Base-by-base conservation (phyloP, 2,113 vertebrate genomes). In the Dicaeum eximium region DNA sequence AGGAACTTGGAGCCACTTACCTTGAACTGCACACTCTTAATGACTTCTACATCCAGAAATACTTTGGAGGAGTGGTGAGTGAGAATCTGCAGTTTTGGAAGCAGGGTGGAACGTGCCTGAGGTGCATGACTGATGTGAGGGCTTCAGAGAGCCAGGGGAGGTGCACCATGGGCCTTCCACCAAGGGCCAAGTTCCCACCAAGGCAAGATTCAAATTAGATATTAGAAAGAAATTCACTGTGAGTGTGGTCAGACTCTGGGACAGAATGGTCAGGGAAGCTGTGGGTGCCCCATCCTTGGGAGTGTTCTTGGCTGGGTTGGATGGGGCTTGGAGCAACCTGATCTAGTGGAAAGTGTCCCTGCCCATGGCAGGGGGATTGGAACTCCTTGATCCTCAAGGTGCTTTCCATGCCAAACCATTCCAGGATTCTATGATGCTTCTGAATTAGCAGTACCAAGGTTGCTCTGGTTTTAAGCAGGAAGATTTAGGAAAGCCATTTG, bases 31-130 rank as follows among this genome's bases (percentile, higher is more conserved):
- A 99, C 51, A 98, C 98, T 11, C 98, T 99, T 24, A 99, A 98
- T 96, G 99, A 99, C 85, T 99, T 99, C 96, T 99, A 99, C 56
- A 98, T 99, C 47, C 98, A 98, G 22, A 99, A 99, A 54, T 99
- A 99, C 93, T 99, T 99, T 28, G 99, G 99, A 97, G 99, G 99
- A 27, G 98, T 99, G 98, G 99, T 99, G 95, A 98, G 99, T 97
- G 79, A 72, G 62, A 56, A 60, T 62, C 24, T 22, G 1, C 15
- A 13, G 31, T 7, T 14, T 2, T 40, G 53, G 21, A 23, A 50
- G 37, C 13, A 4, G 4, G 12, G 10, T 53, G 35, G 28, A 30
- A 33, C 11, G 3, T 6, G 1, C 5, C 11, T 30, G 6, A 22
- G 31, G 15, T 35, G 15, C 8, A 4, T 1, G 15, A 21, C 5